Percentiles rank a stretch among this genome's conserved stretches.
These are phyloP conservation scores for Zelleria hepariella DNA, from an alignment of 2,888 invertebrate species.

Conservation along the genomic window DNA sequence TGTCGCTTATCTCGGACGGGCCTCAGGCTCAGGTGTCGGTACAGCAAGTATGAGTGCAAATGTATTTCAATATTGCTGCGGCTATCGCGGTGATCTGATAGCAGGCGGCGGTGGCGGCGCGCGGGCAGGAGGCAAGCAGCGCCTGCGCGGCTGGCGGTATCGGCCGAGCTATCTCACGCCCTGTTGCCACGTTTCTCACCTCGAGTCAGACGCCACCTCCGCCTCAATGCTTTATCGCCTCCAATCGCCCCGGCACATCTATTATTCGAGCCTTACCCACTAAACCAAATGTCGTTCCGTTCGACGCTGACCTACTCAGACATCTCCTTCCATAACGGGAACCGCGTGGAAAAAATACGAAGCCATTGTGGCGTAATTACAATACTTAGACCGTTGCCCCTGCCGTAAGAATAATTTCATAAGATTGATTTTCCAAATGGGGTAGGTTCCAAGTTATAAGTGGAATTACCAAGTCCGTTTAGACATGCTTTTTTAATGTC, in stretches of 20 bases:
- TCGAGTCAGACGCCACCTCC: constrained; percentile 44
- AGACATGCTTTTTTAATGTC: constrained; percentile 2
- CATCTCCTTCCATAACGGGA: constrained; percentile 29
- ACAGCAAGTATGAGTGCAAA: neutral
- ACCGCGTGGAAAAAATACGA: neutral
- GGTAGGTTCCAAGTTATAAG: neutral
- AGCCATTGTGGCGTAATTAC: neutral
- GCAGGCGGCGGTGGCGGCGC: neutral
- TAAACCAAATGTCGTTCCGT: constrained; percentile 45
- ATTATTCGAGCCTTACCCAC: constrained; percentile 51
- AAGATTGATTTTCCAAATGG: neutral
- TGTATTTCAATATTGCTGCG: constrained; percentile 1
- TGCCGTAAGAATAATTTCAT: no score
- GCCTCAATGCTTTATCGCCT: constrained; percentile 50
- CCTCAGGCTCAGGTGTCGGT: neutral
- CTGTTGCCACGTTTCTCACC: constrained; percentile 66
- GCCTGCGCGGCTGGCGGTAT: constrained; percentile 33
- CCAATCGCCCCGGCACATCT: constrained; percentile 56
- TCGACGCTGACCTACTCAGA: constrained; percentile 22
- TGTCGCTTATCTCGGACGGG: neutral
- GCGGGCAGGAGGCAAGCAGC: constrained; percentile 1
- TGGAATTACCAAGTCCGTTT: neutral
- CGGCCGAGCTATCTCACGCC: constrained; percentile 57
- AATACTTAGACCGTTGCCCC: neutral
- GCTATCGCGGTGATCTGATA: constrained; percentile 3